Evolutionary conservation across 2,113 vertebrate genomes (phyloP), one percentile per base, ranked within the genome.

Genomic region (Formicarius rufipectus): DNA sequence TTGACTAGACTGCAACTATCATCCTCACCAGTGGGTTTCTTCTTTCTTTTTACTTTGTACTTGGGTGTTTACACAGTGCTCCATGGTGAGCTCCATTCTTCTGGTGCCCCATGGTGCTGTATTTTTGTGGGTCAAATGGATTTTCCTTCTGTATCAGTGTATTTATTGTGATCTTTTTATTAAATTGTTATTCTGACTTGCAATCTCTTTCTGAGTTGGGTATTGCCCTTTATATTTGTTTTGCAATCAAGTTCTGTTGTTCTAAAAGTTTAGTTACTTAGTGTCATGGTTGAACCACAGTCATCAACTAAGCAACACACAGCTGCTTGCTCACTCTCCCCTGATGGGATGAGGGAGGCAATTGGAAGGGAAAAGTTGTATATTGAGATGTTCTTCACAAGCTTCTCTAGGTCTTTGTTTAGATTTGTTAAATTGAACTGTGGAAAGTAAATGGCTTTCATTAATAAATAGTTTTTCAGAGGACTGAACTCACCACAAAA

Each of bases 381-480:
- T 40, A 53, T 50, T 58, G 28, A 33, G 10, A 77, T 62, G 12
- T 49, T 84, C 24, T 74, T 80, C 35, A 77, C 19, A 77, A 64
- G 14, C 1, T 84, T 64, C 14, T 73, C 35, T 47, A 69, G 30
- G 7, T 30, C 30, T 77, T 91, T 66, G 35, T 89, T 89, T 80
- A 84, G 44, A 58, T 89, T 47, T 76, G 12, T 64, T 52, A 69
- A 73, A 80, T 12, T 22, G 12, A 56, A 66, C 22, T 55, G 22
- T 40, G 12, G n/a, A 84, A 91, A 37, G 17, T 23, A 84, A 83
- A 80, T 77, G 14, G 10, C 12, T 77, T 69, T 86, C 37, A 52
- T 84, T 69, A 91, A 84, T 50, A 87, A 69, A 64, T 66, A 45
- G 21, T 76, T 55, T 86, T 93, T 84, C 59, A 84, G 47, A 79